These are phyloP conservation scores for Brachyistius frenatus DNA, from an alignment of 2,113 vertebrate species.

Conservation along the genomic window DNA sequence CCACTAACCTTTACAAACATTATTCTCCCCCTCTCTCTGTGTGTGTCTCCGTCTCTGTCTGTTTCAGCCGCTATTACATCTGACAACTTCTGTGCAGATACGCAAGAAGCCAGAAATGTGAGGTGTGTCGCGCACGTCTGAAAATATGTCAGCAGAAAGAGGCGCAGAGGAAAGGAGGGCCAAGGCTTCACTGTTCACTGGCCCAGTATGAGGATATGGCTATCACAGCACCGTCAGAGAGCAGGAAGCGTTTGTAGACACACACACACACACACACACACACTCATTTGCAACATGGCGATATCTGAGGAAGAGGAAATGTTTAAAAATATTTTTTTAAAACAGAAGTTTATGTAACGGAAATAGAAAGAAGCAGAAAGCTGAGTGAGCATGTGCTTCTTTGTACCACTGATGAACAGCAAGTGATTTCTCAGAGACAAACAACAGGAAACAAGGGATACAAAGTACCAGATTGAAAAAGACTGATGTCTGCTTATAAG, in stretches of 20 bases:
- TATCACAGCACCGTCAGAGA: constrained; percentile 62
- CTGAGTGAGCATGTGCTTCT: constrained; percentile 5
- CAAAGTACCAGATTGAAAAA: constrained; percentile 24
- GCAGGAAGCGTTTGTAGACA: constrained; percentile 71
- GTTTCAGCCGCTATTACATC: constrained; percentile 49
- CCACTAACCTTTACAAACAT: neutral
- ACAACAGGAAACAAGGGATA: constrained; percentile 17
- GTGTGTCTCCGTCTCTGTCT: constrained; percentile 4
- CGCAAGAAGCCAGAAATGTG: constrained; percentile 50
- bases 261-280: constrained; percentile 11
- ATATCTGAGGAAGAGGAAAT: constrained; percentile 53
- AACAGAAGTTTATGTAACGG: constrained; percentile 48
- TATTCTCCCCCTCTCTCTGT: constrained; percentile 7
- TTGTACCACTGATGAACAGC: constrained; percentile 32
- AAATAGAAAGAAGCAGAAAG: constrained; percentile 49
- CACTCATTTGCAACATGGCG: constrained; percentile 26
- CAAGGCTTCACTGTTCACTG: constrained; percentile 5
- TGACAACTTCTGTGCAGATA: constrained; percentile 39
- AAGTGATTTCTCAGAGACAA: constrained; percentile 9
- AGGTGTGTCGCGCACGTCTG: constrained; percentile 34
- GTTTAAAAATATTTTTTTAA: constrained; percentile 35
- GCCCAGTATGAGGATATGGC: constrained; percentile 59
- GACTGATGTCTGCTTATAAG: constrained; percentile 21
- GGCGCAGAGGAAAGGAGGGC: constrained; percentile 44
- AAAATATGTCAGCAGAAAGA: constrained; percentile 37